Evolutionary conservation across 2,888 invertebrate species (phyloP), one percentile per base, ranked within the genome.

Genomic region (Elysia crispata): DNA sequence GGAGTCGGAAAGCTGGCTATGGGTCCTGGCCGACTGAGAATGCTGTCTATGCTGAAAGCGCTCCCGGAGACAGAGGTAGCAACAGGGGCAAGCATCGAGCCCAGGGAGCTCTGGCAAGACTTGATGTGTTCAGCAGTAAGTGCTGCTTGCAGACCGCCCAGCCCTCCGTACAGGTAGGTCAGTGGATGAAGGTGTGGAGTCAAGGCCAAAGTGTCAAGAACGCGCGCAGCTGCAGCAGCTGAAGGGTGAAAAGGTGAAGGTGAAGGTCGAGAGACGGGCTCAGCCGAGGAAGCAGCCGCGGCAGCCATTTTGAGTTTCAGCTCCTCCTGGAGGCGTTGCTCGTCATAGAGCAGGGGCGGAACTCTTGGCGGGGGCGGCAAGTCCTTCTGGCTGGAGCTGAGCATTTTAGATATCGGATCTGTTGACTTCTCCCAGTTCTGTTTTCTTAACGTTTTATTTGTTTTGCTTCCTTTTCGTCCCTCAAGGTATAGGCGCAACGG

Each of bases 31-130:
- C 81, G 30, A 60, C 57, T 79, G 67, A 89, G 81, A 69, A 89
- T 88, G 81, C 86, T 89, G 82, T 89, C 89, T 62, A 90, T 90
- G 75, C 86, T 88, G 83, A 89, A 89, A 18, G 79, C 73, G 33
- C 60, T 79, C 18, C 79, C 64, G 67, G 79, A 81, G 28, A 50
- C 50, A n/a, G 74, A 73, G 15, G 79, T 77, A 0, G 84, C 81
- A 25, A 81, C 79, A 0, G 81, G 83, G 11, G 84, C 81, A 67
- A 86, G 76, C 62, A 85, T 79, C n/a, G 82, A 81, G 78, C 67
- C 54, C 54, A 79, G 54, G 11, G 70, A 73, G 31, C 73, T 82
- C 69, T 85, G 85, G 72, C 84, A 86, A 1, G 83, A 82, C 79
- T 86, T 86, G 20, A 86, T 67, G 67, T 85, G 84, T 33, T 86